Evolutionary conservation across 2,888 invertebrate species (phyloP).

Genomic region (Rhogogaster chlorosoma): DNA sequence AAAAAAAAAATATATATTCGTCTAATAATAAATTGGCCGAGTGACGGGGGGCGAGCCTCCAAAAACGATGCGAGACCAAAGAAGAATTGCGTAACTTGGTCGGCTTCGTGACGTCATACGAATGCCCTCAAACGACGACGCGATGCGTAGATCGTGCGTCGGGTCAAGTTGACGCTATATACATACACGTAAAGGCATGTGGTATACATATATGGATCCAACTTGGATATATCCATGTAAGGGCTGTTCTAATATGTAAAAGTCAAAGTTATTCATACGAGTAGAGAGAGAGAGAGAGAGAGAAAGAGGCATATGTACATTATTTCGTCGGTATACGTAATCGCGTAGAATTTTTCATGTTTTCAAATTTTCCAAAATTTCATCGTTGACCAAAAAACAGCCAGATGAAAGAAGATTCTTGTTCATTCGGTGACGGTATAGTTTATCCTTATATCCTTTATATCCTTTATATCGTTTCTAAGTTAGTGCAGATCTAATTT

Average conservation of each 20-base stretch:
- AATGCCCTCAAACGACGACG: slow-evolving; percentile 2
- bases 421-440: neutral
- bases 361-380: neutral
- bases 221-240: neutral
- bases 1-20: neutral
- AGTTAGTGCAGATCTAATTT: slow-evolving; percentile 7
- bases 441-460: neutral
- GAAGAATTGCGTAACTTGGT: slow-evolving; percentile 28
- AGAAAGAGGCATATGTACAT: neutral
- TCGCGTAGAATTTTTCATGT: neutral
- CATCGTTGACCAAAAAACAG: neutral
- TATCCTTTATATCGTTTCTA: too few species aligned
- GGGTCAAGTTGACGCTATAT: slow-evolving; percentile 29
- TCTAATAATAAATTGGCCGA: slow-evolving; percentile 14
- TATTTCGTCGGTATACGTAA: neutral
- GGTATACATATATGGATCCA: neutral
- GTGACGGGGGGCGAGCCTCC: slow-evolving; percentile 32
- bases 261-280: neutral
- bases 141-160: slow-evolving; percentile 45
- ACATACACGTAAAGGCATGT: neutral
- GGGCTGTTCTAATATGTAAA: neutral
- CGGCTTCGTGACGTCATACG: slow-evolving; percentile 37
- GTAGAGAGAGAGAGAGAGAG: too few species aligned
- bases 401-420: neutral
- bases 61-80: neutral